Evolutionary conservation across 2,888 invertebrate species (phyloP), one percentile per base, ranked within the genome.

Genomic region (Oscheius onirici): DNA sequence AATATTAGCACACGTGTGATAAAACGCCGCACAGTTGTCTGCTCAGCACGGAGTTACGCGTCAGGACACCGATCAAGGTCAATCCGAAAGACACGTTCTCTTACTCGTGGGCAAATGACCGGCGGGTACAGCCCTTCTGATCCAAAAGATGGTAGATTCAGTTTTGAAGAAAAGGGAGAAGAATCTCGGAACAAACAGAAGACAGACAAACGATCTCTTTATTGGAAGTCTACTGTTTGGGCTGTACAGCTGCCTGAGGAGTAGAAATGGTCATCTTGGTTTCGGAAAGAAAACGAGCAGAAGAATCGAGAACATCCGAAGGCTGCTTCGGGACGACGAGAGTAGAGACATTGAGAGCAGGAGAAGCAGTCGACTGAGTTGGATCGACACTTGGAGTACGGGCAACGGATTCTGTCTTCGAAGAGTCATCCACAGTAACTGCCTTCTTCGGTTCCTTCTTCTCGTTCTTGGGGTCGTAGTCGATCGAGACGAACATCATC

Each of bases 1-100:
- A 55, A 51, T 20, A 51, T 22, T 58, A 58, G 43, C 20, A n/a
- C 41, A 40, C 58, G 58, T 58, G 41, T 58, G 58, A 58, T 58
- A 55, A 40, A 17, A 8, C 24, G 58, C 58, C 58, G 58, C 58
- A 58, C 58, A 40, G 41, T 58, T 58, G 41, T 28, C 13, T 11
- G n/a, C 34, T 43, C 41, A 17, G 24, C 20, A 17, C 11, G 2
- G 15, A 8, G 17, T 20, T 41, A 17, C 58, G 58, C 58, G 40
- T 8, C 17, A 41, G 20, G 58, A 58, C 58, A 17, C 52, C 20
- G 5, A 20, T 46, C 46, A 46, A 46, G 46, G 46, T 46, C 46
- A 11, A 46, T 20, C 46, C 46, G 46, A 46, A 11, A 46, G 20
- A 46, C 46, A 15, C 46, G 34, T 34, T 8, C 34, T 34, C 34